A percentile compares a stretch with the other conserved stretches of the same genome.
phyloP scores from a whole-genome alignment of 2,888 invertebrate genomes.

The Mesorhabditis sp. region DNA sequence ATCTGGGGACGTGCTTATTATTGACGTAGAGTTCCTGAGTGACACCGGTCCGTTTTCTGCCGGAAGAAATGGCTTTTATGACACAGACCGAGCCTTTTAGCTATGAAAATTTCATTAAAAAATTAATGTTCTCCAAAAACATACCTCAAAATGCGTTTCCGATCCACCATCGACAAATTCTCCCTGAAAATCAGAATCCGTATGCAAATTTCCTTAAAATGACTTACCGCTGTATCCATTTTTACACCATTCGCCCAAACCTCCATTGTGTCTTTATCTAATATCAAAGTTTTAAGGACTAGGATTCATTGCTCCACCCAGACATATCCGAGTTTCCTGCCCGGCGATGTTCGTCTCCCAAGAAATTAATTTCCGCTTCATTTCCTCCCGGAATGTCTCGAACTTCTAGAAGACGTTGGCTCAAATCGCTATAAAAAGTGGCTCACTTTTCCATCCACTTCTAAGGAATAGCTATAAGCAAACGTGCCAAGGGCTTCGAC shows the following conservation, averaged over 20 bases:
- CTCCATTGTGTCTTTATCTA: conserved; percentile 74
- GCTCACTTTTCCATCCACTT: conserved; percentile 48
- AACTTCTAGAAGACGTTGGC: conserved; percentile 67
- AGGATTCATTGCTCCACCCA: conserved; percentile 65
- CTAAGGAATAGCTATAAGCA: conserved; percentile 76
- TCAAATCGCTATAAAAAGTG: too few species aligned
- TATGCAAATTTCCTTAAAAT: neutral
- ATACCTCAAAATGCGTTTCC: conserved; percentile 72
- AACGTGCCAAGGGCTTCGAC: conserved; percentile 70
- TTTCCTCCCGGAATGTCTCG: conserved; percentile 76
- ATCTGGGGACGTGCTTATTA: conserved; percentile 9
- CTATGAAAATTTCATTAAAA: neutral
- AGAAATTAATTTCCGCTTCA: conserved; percentile 72
- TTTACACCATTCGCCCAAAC: conserved; percentile 75
- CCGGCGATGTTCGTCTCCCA: conserved; percentile 69
- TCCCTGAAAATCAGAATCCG: conserved; percentile 64
- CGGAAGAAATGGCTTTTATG: conserved; percentile 56
- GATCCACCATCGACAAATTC: conserved; percentile 81
- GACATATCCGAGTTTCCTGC: conserved; percentile 66
- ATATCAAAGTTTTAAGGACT: conserved; percentile 43
- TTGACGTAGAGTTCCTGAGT: conserved; percentile 49
- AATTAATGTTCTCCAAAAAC: neutral
- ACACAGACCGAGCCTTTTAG: neutral
- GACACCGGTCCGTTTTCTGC: conserved; percentile 67
- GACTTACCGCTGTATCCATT: conserved; percentile 68